These are phyloP conservation scores for Brachionus sp. DNA, from an alignment of 1,140 invertebrate genomes.

Conservation along the genomic window DNA sequence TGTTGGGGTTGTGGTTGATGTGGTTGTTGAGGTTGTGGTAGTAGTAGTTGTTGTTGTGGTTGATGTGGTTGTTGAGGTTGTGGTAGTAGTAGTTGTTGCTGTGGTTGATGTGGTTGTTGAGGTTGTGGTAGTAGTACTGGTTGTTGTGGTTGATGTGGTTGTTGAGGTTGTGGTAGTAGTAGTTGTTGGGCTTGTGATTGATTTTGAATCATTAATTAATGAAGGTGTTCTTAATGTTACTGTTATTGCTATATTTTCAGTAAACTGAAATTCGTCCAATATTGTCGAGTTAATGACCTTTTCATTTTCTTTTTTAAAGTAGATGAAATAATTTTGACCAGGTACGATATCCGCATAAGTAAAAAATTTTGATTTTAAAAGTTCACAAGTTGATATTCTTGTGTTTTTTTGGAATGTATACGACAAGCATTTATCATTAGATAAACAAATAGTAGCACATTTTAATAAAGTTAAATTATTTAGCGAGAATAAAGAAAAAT, in stretches of 20 bases:
- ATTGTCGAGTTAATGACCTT: no score
- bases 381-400: neutral
- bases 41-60: neutral
- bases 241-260: no score
- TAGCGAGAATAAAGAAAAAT: neutral
- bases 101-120: neutral
- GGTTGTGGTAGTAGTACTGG: neutral
- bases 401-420: neutral
- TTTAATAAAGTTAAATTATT: neutral
- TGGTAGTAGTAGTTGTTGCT: neutral
- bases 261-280: no score
- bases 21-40: neutral
- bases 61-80: neutral
- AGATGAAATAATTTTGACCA: neutral
- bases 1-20: neutral
- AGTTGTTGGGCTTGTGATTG: neutral
- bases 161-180: neutral
- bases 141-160: neutral
- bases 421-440: neutral
- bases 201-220: neutral
- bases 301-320: neutral
- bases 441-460: neutral
- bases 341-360: neutral
- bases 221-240: neutral
- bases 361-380: neutral